Base-by-base conservation (phyloP, 2,113 vertebrate genomes). In the Orycteropus afer region DNA sequence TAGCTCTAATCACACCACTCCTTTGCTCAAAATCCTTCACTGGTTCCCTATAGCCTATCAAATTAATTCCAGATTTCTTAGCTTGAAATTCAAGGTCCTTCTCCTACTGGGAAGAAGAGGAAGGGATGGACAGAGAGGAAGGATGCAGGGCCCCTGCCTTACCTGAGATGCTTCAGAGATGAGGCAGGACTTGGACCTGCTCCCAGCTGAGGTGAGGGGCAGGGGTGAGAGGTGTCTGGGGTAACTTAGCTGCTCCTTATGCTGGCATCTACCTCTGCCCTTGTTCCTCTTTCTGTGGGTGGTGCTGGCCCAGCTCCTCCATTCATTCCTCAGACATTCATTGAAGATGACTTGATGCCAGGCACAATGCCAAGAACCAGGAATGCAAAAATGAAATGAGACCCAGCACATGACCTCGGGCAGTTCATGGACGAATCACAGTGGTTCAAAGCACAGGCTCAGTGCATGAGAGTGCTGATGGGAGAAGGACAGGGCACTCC, bases 311-410 rank as follows among this genome's bases (percentile, higher is more conserved):
- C 73, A 63, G 61, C 42, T 71, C 59, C 85, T 95, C 77, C 78
- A 42, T 59, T 67, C 76, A 81, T 74, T 90, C 94, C 49, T 93
- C 94, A 85, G 69, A 71, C 76, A 81, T 71, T 65, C 85, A 73
- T 2, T 40, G 90, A 89, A 9, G 87, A 69, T 4, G 25, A 93
- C 57, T 83, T 14, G 5, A 29, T 57, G 91, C 78, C 61, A 84
- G 93, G 67, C 91, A 34, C 13, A 10, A 69, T 17, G 91, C 96
- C 95, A 92, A 69, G 91, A 94, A 69, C 91, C 73, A 94, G 83
- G 78, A 88, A 91, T 53, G 91, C 45, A 86, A 86, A 91, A 74
- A 92, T 55, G 59, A 93, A n/a, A 69, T 78, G 93, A 86, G 82
- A 82, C 78, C 47, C 13, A 32, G 22, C 34, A 22, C 65, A 59